Evolutionary conservation across 1,140 invertebrate genomes (phyloP).

Genomic region (Oscheius sp.): DNA sequence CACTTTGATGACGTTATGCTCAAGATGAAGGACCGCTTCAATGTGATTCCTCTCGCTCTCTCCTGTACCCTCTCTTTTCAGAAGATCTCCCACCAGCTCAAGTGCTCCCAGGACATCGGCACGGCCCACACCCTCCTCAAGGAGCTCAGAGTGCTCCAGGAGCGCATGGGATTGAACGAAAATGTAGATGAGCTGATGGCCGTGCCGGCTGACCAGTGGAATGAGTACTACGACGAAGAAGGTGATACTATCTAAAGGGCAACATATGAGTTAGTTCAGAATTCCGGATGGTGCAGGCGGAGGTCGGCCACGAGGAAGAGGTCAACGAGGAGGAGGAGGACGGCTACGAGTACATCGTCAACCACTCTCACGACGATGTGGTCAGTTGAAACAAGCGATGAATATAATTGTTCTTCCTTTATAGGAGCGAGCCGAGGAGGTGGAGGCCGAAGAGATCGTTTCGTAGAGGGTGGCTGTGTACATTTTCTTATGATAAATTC

Average conservation of each 20-base stretch:
- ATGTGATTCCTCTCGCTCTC: neutral
- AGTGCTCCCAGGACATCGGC: neutral
- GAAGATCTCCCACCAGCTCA: neutral
- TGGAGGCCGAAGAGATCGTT: no score
- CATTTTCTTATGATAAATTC: neutral
- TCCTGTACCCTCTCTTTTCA: neutral
- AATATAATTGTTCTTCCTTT: no score
- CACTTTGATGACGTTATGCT: neutral
- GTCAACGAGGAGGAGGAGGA: neutral
- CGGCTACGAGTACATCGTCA: neutral
- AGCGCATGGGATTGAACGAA: neutral
- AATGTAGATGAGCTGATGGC: neutral
- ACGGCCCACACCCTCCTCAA: neutral
- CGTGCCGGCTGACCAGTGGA: neutral
- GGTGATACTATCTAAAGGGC: neutral
- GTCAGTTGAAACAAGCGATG: no score
- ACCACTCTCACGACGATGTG: no score
- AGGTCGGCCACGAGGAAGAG: neutral
- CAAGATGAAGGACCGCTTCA: neutral
- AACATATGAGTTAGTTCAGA: neutral
- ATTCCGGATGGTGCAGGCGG: neutral
- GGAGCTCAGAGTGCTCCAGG: neutral
- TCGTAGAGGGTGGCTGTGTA: no score
- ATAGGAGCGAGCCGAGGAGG: no score
- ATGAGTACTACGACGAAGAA: neutral